Conservation (phyloP, 2,113 vertebrate genomes). For the Lophotis ruficrista region DNA sequence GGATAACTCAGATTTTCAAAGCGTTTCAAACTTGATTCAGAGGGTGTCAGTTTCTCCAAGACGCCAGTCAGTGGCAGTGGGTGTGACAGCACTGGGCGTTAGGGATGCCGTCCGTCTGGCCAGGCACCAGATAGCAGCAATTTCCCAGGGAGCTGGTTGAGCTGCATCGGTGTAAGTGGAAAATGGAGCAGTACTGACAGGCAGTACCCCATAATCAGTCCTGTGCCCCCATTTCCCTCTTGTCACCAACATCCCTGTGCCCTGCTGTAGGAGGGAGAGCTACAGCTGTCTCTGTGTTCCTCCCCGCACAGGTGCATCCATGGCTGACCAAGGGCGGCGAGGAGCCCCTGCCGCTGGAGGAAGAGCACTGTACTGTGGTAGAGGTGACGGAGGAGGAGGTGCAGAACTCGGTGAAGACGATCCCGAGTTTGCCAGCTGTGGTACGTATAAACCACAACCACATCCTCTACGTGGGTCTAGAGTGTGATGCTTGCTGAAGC, state of each 20-base stretch:
- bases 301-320: constrained; percentile 78
- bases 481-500: neutral
- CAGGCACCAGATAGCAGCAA: neutral
- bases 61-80: neutral
- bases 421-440: constrained; percentile 95
- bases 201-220: neutral
- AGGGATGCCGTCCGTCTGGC: neutral
- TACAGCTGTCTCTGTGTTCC: neutral
- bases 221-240: neutral
- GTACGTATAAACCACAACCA: constrained; percentile 67
- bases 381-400: constrained; percentile 98
- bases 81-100: neutral
- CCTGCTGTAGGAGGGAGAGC: neutral
- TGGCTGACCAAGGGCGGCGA: constrained; percentile 88
- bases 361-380: constrained; percentile 92
- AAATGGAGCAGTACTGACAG: neutral
- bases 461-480: neutral
- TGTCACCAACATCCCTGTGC: rapidly evolving
- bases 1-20: neutral
- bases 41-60: rapidly evolving
- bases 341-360: constrained; percentile 89
- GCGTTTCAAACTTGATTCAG: neutral
- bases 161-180: rapidly evolving
- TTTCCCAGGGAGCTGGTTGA: neutral
- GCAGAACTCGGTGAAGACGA: constrained; percentile 93